Percentiles rank a stretch among this genome's conserved stretches.
Conservation (phyloP, 2,113 vertebrate species). For the Mohoua ochrocephala region DNA sequence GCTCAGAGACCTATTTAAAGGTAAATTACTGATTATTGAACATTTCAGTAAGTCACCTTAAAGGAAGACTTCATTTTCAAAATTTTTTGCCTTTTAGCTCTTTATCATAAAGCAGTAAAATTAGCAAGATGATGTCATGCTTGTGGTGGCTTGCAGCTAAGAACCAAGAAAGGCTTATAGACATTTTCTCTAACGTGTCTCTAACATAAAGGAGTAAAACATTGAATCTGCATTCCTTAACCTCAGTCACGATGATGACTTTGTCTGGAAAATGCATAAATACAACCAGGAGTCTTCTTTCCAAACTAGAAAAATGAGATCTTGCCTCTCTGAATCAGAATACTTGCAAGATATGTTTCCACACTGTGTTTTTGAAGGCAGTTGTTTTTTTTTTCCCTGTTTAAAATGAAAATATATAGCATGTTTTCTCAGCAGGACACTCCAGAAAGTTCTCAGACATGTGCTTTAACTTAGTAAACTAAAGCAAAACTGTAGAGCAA, state of each 20-base stretch:
- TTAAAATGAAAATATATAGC: not conserved
- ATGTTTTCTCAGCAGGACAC: not conserved
- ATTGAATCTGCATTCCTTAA: not conserved
- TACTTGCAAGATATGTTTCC: not conserved
- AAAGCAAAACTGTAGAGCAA: not conserved
- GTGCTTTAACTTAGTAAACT: not conserved
- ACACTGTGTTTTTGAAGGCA: not conserved
- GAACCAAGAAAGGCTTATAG: not conserved
- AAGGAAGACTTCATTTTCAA: not conserved
- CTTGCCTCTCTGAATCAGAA: not conserved
- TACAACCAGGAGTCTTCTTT: not conserved
- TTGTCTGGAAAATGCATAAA: not conserved
- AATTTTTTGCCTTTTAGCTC: not conserved
- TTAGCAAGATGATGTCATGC: not conserved
- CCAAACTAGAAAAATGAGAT: not conserved
- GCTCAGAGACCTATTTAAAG: not conserved
- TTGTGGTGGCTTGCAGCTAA: not conserved
- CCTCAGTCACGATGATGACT: not conserved
- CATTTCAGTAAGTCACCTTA: not conserved
- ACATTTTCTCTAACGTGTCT: not conserved
- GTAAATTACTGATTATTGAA: not conserved
- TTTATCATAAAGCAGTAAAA: not conserved
- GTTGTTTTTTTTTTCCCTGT: not conserved
- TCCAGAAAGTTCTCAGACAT: not conserved
- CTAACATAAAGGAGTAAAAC: not conserved